Evolutionary conservation across 2,113 vertebrate species (phyloP).

Genomic region (Caranx ignobilis): DNA sequence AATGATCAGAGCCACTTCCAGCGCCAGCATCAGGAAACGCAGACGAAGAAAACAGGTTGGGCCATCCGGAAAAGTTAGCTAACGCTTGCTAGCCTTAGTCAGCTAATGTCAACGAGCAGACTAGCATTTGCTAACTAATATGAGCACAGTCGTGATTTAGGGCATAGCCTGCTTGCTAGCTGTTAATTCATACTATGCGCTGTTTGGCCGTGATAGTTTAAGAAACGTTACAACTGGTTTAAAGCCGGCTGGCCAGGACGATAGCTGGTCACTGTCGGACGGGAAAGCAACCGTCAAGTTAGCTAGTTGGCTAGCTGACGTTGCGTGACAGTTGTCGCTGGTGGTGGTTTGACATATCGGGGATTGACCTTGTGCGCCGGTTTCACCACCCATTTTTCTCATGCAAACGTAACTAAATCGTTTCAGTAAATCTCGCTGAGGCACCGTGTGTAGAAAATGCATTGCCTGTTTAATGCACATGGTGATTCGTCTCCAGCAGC

Average conservation of each 20-base stretch:
- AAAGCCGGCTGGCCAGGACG: no score
- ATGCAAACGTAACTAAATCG: neutral
- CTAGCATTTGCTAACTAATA: constrained; percentile 64
- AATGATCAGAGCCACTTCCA: constrained; percentile 83
- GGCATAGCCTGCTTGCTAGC: constrained; percentile 5
- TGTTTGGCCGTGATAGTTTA: neutral
- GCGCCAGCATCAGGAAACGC: constrained; percentile 84
- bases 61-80: constrained; percentile 75
- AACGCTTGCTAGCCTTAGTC: constrained; percentile 72
- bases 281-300: neutral
- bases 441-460: fast-evolving
- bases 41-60: constrained; percentile 86
- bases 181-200: neutral
- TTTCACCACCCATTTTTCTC: constrained; percentile 55
- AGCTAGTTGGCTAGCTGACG: constrained; percentile 55
- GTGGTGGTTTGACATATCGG: constrained; percentile 76
- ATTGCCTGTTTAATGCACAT: no score
- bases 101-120: constrained; percentile 78
- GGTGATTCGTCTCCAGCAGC: neutral
- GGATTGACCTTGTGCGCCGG: constrained; percentile 82
- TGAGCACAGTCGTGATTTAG: constrained; percentile 11
- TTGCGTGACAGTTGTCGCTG: constrained; percentile 77
- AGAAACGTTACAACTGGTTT: neutral
- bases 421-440: fast-evolving
- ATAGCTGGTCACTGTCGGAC: neutral